Conservation (phyloP, 2,113 vertebrate genomes). For the Nycticryphes semicollaris region DNA sequence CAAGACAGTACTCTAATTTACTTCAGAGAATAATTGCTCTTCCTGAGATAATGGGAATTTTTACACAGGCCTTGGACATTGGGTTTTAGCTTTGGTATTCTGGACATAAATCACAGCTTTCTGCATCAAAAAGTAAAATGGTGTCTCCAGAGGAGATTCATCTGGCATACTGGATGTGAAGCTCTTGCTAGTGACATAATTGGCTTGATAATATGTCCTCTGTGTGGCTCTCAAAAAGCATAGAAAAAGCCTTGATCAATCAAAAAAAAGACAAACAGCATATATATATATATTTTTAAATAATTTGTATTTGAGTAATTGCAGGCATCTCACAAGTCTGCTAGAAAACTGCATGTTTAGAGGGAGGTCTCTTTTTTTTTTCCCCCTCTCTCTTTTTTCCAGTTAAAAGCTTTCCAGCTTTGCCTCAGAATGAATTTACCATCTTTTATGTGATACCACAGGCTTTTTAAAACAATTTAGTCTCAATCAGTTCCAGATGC, state of each 20-base stretch:
- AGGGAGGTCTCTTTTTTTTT: neutral
- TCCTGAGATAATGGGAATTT: constrained; percentile 41
- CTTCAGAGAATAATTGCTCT: constrained; percentile 18
- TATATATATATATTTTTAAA: neutral
- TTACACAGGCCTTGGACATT: neutral
- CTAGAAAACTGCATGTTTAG: neutral
- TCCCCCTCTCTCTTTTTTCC: neutral
- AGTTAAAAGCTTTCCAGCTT: constrained; percentile 28
- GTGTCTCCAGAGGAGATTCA: neutral
- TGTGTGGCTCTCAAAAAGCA: neutral
- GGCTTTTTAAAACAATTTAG: constrained; percentile 42
- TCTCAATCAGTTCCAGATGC: constrained; percentile 9
- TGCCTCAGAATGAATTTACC: constrained; percentile 7
- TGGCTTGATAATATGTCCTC: neutral
- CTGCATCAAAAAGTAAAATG: constrained; percentile 7
- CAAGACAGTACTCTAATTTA: neutral
- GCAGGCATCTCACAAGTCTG: neutral
- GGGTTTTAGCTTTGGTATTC: neutral
- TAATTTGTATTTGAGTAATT: neutral
- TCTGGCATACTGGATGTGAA: neutral
- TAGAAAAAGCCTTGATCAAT: neutral
- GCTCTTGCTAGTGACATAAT: neutral
- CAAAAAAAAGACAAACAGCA: neutral
- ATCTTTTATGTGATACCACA: constrained; percentile 17
- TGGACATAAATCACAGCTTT: neutral